A percentile compares a stretch with the other conserved stretches of the same genome.
Conservation (phyloP, 1,140 invertebrate genomes). For the Diachasmimorpha longicaudata region DNA sequence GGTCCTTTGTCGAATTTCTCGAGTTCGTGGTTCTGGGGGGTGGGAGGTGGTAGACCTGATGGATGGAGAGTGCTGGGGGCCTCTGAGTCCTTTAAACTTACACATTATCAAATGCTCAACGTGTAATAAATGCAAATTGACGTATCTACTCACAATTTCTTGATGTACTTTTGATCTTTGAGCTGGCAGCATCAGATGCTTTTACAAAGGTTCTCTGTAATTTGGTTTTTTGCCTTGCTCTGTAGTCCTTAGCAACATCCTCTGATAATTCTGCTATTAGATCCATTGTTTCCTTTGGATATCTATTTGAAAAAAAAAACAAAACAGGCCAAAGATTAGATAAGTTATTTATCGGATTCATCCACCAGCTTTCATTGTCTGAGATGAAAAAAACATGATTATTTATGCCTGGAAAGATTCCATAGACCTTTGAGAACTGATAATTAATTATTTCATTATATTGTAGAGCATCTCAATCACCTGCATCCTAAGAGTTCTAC, state of each 20-base stretch:
- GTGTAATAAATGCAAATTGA: not conserved
- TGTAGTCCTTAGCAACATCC: conserved; percentile 73
- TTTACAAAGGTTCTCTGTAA: conserved; percentile 78
- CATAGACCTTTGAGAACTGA: too few species aligned
- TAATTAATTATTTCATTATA: conserved; percentile 39
- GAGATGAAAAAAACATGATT: too few species aligned
- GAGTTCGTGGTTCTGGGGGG: not conserved
- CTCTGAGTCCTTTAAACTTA: conserved; percentile 20
- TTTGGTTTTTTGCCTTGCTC: conserved; percentile 71
- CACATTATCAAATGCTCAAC: not conserved
- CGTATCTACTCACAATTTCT: conserved; percentile 56
- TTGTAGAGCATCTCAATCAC: too few species aligned
- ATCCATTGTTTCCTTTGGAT: conserved; percentile 81
- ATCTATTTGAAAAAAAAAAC: conserved; percentile 61
- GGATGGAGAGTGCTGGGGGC: not conserved
- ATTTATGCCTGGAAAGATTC: too few species aligned
- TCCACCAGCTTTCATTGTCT: too few species aligned
- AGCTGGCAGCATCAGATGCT: conserved; percentile 78
- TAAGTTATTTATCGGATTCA: too few species aligned
- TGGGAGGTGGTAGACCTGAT: not conserved
- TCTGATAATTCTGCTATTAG: conserved; percentile 75
- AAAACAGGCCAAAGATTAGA: too few species aligned
- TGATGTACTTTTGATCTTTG: conserved; percentile 70
- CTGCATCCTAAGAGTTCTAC: conserved; percentile 84
- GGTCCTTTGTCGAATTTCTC: conserved; percentile 24